Base-by-base conservation (phyloP, 64 coral and sea anemone species). In the Stichodactyla helianthus region DNA sequence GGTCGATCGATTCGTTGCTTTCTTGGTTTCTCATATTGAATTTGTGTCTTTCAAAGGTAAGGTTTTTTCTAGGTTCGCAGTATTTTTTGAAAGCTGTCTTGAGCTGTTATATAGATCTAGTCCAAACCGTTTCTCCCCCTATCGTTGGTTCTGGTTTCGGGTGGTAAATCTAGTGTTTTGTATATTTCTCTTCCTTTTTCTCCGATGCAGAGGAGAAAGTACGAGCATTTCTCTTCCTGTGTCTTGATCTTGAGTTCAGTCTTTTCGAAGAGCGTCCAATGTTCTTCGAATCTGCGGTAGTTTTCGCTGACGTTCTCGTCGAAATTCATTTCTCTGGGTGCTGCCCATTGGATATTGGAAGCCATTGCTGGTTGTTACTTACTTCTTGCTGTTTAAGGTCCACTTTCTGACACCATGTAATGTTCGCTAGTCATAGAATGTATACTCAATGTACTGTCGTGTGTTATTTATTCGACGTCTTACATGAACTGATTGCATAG, bases 371-470 rank as follows among this genome's bases (percentile, higher is more conserved):
- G 4, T 55, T 16, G 17, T 63, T 3, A 63, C 60, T 63, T 63
- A 19, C 19, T 63, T 18, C 9, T 50, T 86, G 7, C 7, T 26
- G 6, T 22, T 31, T 64, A 31, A 57, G 20, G 55, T 54, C 70
- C 87, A 59, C 77, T 65, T 93, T 88, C 86, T 93, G 91, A 93
- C 68, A 93, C 87, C 87, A 93, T 93, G 86, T 71, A 14, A 11
- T 83, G 15, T 53, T 51, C 22, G 23, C 52, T 53, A 80, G 35
- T 3, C 35, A 44, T 44, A 44, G 35, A 44, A 3, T 44, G 35
- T 44, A 44, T 44, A 44, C 1, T 44, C 35, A 44, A 44, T 44
- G 35, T 44, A 3, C 35, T 44, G 1, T 44, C 35, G 1, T 44
- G 4, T 44, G 35, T 3, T 44, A 44, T 44, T 44, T 44, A 44